phyloP scores from a whole-genome alignment of 2,888 invertebrate genomes.

The Drosophila gaucha region DNA sequence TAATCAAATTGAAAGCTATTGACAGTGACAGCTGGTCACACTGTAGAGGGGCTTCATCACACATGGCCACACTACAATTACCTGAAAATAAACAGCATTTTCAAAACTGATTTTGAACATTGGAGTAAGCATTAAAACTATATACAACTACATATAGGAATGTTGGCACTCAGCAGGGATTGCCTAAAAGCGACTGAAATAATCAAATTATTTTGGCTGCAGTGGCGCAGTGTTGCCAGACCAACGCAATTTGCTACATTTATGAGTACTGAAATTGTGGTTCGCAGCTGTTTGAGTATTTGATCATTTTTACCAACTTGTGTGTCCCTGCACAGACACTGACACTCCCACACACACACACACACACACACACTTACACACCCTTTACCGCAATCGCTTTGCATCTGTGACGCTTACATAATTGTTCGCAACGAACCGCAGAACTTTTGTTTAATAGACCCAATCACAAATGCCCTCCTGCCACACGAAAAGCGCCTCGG shows the following conservation, averaged over 20 bases:
- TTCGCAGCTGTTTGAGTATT: not conserved
- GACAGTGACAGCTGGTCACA: not conserved
- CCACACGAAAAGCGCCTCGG: not conserved
- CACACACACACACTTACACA: not conserved
- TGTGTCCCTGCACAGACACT: not conserved
- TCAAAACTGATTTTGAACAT: not conserved
- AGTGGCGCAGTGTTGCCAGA: not conserved
- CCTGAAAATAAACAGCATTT: not conserved
- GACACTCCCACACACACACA: not conserved
- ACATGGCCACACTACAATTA: not conserved
- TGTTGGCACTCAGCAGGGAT: not conserved
- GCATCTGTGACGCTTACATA: constrained; percentile 49
- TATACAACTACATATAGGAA: no score
- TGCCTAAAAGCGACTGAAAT: not conserved
- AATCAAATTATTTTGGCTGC: constrained; percentile 7
- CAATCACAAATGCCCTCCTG: constrained; percentile 53
- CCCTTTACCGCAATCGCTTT: constrained; percentile 7
- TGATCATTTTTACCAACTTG: constrained; percentile 18
- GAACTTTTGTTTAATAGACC: constrained; percentile 71
- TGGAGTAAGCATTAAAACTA: not conserved
- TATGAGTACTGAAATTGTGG: not conserved
- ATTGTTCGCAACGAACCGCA: constrained; percentile 54
- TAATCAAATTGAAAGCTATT: no score
- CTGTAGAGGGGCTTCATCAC: not conserved
- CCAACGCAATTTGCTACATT: constrained; percentile 4